Evolutionary conservation across 2,797 vertebrate genomes (phyloP).

Genomic region (Typhlichthys subterraneus): DNA sequence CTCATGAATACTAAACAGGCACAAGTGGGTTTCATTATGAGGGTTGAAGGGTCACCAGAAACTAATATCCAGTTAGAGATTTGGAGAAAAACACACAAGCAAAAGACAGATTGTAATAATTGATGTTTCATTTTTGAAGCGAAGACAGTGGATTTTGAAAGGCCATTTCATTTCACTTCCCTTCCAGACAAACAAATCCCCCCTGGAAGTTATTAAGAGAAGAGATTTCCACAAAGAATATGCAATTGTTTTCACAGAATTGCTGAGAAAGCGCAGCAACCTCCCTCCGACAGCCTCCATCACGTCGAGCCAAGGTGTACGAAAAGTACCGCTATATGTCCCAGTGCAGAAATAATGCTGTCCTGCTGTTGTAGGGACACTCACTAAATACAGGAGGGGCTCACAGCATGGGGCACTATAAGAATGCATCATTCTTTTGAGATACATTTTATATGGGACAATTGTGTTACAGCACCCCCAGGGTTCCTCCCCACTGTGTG

Average conservation of each 20-base stretch:
- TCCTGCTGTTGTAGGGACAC: conserved; percentile 13
- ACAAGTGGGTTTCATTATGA: conserved; percentile 44
- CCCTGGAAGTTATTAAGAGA: conserved; percentile 3
- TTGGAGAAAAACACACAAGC: conserved; percentile 24
- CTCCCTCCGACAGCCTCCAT: not conserved
- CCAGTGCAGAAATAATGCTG: not conserved
- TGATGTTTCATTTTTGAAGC: conserved; percentile 32
- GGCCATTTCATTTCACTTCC: conserved; percentile 28
- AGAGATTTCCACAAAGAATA: not conserved
- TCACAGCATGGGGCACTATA: no score
- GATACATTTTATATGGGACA: not conserved
- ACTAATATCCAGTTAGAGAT: conserved; percentile 22
- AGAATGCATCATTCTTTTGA: not conserved
- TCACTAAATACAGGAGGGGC: no score
- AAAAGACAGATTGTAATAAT: conserved; percentile 28
- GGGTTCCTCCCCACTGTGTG: no score
- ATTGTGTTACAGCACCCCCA: no score
- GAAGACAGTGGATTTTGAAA: conserved; percentile 2
- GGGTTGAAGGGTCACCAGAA: conserved; percentile 37
- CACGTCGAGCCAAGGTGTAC: conserved; percentile 1
- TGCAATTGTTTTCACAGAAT: not conserved
- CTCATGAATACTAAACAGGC: conserved; percentile 53
- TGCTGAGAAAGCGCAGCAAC: conserved; percentile 9
- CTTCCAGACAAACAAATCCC: conserved; percentile 21
- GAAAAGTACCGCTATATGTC: not conserved